A percentile compares a stretch with the other conserved stretches of the same genome.
Conservation (phyloP, 2,797 vertebrate genomes). For the Diplodus puntazzo region DNA sequence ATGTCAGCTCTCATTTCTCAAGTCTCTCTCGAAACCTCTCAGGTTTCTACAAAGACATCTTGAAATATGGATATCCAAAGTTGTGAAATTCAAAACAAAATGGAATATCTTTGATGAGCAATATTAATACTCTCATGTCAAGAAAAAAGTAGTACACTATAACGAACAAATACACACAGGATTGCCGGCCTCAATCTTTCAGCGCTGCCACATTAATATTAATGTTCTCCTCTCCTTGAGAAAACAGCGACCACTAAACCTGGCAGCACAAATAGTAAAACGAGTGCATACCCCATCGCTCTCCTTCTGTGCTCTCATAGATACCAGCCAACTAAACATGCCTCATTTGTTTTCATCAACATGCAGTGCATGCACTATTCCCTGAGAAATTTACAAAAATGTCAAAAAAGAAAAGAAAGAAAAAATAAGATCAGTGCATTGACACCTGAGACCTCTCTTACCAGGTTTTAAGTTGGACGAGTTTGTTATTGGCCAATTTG, state of each 20-base stretch:
- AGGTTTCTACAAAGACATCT: not conserved
- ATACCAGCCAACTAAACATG: no score
- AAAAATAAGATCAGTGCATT: not conserved
- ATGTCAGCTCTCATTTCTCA: not conserved
- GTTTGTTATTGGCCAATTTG: no score
- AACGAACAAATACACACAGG: not conserved
- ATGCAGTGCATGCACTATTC: no score
- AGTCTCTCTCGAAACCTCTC: not conserved
- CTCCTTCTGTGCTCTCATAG: no score
- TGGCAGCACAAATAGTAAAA: not conserved
- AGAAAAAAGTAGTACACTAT: not conserved
- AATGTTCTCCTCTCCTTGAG: not conserved
- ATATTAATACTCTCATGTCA: not conserved
- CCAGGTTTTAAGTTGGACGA: not conserved
- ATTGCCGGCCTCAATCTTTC: no score
- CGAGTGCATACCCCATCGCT: no score
- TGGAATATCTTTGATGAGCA: not conserved
- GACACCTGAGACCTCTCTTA: not conserved
- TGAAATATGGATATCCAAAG: not conserved
- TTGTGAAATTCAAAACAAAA: not conserved
- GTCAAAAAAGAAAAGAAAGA: no score
- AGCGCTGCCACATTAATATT: not conserved
- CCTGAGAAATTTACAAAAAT: no score
- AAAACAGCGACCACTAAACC: not conserved
- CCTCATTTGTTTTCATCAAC: no score